Conservation (phyloP, 2,797 vertebrate species). For the Microctenopoma steveboyesi region DNA sequence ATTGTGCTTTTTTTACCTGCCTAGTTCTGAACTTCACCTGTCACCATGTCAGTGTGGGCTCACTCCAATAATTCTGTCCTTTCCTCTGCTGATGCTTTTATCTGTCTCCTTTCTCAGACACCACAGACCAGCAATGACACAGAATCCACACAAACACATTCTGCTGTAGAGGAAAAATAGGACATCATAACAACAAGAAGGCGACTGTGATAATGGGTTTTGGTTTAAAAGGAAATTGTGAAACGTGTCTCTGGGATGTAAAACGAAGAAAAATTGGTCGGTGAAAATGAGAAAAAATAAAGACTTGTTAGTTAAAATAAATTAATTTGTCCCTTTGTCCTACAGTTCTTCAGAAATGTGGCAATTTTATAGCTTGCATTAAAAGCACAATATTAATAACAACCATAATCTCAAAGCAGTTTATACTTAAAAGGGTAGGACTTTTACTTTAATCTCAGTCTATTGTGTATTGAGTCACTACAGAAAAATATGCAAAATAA, state of each 20-base stretch:
- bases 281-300: conserved; percentile 21
- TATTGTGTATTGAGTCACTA: conserved; percentile 29
- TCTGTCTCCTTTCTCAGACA: conserved; percentile 18
- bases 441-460: conserved; percentile 11
- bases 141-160: conserved; percentile 3
- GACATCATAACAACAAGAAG: neutral
- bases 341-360: neutral
- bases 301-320: conserved; percentile 36
- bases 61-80: conserved; percentile 25
- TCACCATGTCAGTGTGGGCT: conserved; percentile 47
- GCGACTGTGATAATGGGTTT: neutral
- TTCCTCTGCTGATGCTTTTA: conserved; percentile 26
- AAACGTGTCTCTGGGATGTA: conserved; percentile 5
- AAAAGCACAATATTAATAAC: conserved; percentile 25
- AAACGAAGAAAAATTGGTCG: conserved; percentile 21
- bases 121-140: neutral
- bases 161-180: conserved; percentile 22
- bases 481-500: conserved; percentile 47
- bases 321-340: conserved; percentile 21
- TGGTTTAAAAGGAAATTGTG: conserved; percentile 10
- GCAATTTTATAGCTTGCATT: conserved; percentile 16
- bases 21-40: conserved; percentile 43
- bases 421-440: conserved; percentile 20
- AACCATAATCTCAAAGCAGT: conserved; percentile 13
- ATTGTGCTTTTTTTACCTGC: conserved; percentile 19